A percentile compares a stretch with the other conserved stretches of the same genome.
These are phyloP conservation scores for Cinclus cinclus DNA, from an alignment of 2,113 vertebrate species.

Conservation along the genomic window DNA sequence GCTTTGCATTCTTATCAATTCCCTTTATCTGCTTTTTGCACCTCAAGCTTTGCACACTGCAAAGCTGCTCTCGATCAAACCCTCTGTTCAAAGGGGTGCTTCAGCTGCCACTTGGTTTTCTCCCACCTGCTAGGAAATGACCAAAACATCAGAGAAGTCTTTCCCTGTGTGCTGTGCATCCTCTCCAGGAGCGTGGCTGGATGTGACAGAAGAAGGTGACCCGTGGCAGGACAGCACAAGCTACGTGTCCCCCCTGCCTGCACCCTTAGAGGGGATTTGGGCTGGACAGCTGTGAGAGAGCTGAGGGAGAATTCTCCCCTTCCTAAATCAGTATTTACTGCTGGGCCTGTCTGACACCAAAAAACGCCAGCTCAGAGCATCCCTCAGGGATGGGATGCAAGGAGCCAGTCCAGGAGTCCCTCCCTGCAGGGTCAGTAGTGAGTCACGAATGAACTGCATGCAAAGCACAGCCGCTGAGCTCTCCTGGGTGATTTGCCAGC, in stretches of 20 bases:
- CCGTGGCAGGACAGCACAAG: neutral
- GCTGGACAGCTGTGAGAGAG: neutral
- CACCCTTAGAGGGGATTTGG: neutral
- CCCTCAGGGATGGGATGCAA: neutral
- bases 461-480: neutral
- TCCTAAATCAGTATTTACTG: neutral
- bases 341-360: neutral
- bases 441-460: neutral
- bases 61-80: neutral
- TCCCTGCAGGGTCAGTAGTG: neutral
- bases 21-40: neutral
- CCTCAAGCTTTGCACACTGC: neutral
- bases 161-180: neutral
- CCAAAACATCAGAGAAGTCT: neutral
- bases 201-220: neutral
- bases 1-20: neutral
- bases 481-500: neutral
- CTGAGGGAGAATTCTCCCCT: neutral
- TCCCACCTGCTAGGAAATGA: neutral
- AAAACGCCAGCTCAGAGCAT: neutral
- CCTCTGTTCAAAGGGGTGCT: neutral
- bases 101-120: neutral
- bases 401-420: neutral
- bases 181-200: neutral
- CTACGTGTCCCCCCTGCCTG: accelerated